phyloP scores from a whole-genome alignment of 2,113 vertebrate species.

The Cyprinodon variegatus region DNA sequence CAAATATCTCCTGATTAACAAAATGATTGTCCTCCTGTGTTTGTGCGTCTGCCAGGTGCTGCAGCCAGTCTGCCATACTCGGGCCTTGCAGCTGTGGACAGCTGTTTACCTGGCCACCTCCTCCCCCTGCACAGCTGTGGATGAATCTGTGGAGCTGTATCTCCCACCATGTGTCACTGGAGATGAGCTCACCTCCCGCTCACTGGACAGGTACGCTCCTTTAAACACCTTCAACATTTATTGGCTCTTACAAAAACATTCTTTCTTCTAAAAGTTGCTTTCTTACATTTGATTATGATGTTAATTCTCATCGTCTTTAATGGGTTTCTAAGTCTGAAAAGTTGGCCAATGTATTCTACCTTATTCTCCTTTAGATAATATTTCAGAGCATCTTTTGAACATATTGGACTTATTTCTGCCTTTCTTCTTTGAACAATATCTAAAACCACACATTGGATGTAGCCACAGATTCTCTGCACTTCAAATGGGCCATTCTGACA shows the following conservation, averaged over 20 bases:
- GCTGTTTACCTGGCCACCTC: conserved; percentile 95
- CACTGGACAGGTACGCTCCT: conserved; percentile 88
- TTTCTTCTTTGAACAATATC: too few relatives aligned
- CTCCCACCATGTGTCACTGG: conserved; percentile 83
- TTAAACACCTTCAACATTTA: background rate
- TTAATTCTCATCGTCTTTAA: background rate
- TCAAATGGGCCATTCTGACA: too few relatives aligned
- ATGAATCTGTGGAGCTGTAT: conserved; percentile 93
- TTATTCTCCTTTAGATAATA: background rate
- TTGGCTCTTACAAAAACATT: background rate
- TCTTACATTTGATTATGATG: background rate
- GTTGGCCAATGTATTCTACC: background rate
- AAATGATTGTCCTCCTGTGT: conserved; percentile 10
- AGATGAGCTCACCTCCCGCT: conserved; percentile 90
- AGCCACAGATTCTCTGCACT: too few relatives aligned
- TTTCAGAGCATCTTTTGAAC: too few relatives aligned
- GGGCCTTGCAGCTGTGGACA: conserved; percentile 95
- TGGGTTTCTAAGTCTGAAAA: background rate
- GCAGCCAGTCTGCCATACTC: conserved; percentile 97
- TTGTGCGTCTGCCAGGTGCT: conserved; percentile 83
- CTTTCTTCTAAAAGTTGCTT: background rate
- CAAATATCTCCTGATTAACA: background rate
- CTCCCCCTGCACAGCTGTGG: conserved; percentile 91
- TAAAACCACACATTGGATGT: too few relatives aligned
- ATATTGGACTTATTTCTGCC: too few relatives aligned